Conservation (phyloP, 53 echinoderm and acorn worm genomes). For the Crossaster papposus region DNA sequence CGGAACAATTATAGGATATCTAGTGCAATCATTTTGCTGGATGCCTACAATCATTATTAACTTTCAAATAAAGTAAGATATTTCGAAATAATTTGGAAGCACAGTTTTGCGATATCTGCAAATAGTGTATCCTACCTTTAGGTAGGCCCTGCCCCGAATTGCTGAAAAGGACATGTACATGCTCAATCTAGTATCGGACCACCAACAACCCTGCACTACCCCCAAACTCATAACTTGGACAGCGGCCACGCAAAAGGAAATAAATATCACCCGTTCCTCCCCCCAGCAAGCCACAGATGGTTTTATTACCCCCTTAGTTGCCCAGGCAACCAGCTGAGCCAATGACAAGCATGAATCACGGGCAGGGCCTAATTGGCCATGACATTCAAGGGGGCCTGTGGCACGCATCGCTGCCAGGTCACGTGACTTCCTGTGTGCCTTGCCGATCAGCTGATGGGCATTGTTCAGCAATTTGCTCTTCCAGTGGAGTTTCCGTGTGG, state of each 20-base stretch:
- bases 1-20: too few relatives aligned
- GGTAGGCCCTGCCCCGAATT: too few relatives aligned
- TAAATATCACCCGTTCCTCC: conserved; percentile 12
- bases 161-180: not conserved
- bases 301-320: conserved; percentile 10
- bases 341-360: conserved; percentile 42
- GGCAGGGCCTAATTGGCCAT: conserved; percentile 43
- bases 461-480: conserved; percentile 17
- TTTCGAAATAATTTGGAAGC: too few relatives aligned
- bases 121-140: too few relatives aligned
- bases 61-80: too few relatives aligned
- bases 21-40: too few relatives aligned
- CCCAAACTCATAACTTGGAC: not conserved
- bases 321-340: conserved; percentile 47
- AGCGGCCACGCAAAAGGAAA: conserved; percentile 10
- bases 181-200: not conserved
- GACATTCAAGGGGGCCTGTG: conserved; percentile 24
- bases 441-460: conserved; percentile 45
- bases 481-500: conserved; percentile 3
- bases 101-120: too few relatives aligned
- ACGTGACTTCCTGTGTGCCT: conserved; percentile 35
- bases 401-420: conserved; percentile 23
- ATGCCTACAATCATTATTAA: too few relatives aligned
- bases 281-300: conserved; percentile 20
- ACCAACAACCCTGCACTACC: not conserved